Evolutionary conservation across 2,888 invertebrate species (phyloP), one percentile per base, ranked within the genome.

Genomic region (Branchinecta sandiegonensis): DNA sequence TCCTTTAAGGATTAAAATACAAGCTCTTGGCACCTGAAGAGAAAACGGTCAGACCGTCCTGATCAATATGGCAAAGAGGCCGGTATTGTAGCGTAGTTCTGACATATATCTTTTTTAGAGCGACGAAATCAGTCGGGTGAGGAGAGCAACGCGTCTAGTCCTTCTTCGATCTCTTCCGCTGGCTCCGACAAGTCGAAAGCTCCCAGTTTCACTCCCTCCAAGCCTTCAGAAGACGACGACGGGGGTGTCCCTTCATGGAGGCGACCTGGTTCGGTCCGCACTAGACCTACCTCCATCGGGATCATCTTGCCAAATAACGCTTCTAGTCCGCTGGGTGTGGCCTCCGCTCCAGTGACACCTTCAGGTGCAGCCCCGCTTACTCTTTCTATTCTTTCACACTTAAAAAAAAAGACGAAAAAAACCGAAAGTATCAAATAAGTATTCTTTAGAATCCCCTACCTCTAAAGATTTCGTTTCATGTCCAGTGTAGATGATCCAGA

Each of bases 211-310:
- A 46, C 66, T 8, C 66, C 65, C 12, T 47, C 69, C 14, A 13
- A n/a, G 46, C 79, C 80, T 75, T 79, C 79, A 71, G 80, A 79
- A 74, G 80, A 78, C 70, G 78, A 81, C 70, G 84, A 83, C 72
- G 83, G 84, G 73, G 81, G 82, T 71, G 80, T 83, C 74, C 83
- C 85, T 72, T 83, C 85, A 56, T 86, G 86, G 86, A 81, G 86
- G 76, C 82, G 85, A 74, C 83, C 83, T 71, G 81, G 82, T 72
- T 82, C 83, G 65, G 80, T 82, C 71, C 79, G 82, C 75, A 81
- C 77, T 76, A 78, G 81, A 72, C 71, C 66, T 68, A 70, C 66
- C 50, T 64, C 23, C n/a, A 56, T 56, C 23, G 80, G 74, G 81
- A 81, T 37, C 23, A 65, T 65, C 37, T 65, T 65, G 13, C 23